Conservation (phyloP, 2,888 invertebrate genomes). For the Ectobius pallidus region DNA sequence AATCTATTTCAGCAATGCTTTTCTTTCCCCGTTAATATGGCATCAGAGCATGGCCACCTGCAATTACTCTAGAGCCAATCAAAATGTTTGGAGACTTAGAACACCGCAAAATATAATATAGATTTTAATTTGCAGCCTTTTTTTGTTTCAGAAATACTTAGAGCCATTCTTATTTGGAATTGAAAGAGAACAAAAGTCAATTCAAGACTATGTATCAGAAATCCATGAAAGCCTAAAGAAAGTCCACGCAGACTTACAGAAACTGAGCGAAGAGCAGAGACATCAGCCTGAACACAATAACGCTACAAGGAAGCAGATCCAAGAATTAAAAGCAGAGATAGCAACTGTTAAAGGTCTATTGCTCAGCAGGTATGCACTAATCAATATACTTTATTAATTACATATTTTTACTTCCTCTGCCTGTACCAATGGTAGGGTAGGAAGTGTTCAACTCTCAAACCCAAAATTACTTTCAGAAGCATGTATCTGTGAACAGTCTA, state of each 20-base stretch:
- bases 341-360: slow-evolving; percentile 75
- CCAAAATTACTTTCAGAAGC: no score
- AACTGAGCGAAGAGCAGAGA: slow-evolving; percentile 44
- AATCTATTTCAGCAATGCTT: no score
- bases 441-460: no score
- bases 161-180: slow-evolving; percentile 71
- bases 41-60: no score
- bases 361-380: slow-evolving; percentile 72
- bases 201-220: slow-evolving; percentile 70
- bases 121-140: neutral
- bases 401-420: no score
- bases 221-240: slow-evolving; percentile 69
- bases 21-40: no score
- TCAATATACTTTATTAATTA: no score
- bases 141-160: slow-evolving; percentile 63
- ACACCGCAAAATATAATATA: neutral
- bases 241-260: slow-evolving; percentile 69
- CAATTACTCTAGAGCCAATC: no score
- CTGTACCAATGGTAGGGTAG: no score
- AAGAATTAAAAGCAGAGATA: slow-evolving; percentile 70
- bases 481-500: no score
- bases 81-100: no score
- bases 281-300: slow-evolving; percentile 44
- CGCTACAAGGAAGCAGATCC: slow-evolving; percentile 64
- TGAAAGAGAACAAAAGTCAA: slow-evolving; percentile 64